Evolutionary conservation across 2,113 vertebrate species (phyloP), one percentile per base, ranked within the genome.

Genomic region (Strigops habroptila): DNA sequence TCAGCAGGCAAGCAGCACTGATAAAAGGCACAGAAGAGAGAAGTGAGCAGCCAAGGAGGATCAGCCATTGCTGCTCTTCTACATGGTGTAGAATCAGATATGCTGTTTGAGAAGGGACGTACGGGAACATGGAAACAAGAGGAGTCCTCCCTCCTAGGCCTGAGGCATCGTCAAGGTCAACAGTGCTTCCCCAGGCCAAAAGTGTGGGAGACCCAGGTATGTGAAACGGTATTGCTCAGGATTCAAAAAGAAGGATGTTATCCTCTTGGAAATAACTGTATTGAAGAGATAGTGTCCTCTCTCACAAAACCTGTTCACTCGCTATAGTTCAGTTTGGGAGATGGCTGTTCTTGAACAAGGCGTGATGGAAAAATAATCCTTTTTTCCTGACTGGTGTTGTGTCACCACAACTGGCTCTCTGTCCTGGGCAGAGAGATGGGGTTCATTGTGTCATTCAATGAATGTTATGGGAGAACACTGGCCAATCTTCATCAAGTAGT

Each of bases 81-180:
- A 24, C 15, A 16, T 3, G 18, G 35, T 44, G 13, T 17, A 1
- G 1, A 76, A 18, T 48, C 33, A 52, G 28, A 64, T 31, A 68
- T 0, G 1, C 37, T 18, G 37, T 41, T 39, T 49, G 17, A 52
- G n/a, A 53, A 12, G 21, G 35, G 51, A 60, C 1, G 1, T 35
- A 25, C 2, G 14, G 14, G 37, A 83, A 55, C 27, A 44, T 0
- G 4, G 51, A 43, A 88, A 53, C 18, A 37, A 37, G n/a, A 60
- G 17, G 14, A 64, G 17, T 39, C 52, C 30, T 82, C 57, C 52
- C 82, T 62, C 65, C 39, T 28, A 60, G 31, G 52, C 28, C 31
- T 37, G 35, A 39, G 9, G 18, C 30, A 65, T 39, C 1, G 0
- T 31, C 37, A 48, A 28, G 18, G 19, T 27, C 17, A 6, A 33